Evolutionary conservation across 53 echinoderm and acorn worm genomes (phyloP).

Genomic region (Holothuria leucospilota): DNA sequence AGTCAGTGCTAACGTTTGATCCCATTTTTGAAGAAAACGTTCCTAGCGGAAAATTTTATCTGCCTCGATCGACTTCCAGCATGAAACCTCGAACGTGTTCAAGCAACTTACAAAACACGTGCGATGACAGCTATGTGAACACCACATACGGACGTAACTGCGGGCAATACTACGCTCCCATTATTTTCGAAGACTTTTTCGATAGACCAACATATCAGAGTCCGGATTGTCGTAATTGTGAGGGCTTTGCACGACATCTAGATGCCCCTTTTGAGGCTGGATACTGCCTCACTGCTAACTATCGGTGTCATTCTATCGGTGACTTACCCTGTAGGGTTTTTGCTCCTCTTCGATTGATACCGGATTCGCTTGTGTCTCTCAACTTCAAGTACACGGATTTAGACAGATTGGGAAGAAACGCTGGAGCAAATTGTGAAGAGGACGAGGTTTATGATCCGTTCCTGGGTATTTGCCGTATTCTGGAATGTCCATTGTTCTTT

Average conservation of each 20-base stretch:
- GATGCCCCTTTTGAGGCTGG: not conserved
- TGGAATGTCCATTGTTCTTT: conserved; percentile 37
- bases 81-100: not conserved
- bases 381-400: conserved; percentile 43
- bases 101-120: conserved; percentile 9
- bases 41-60: not conserved
- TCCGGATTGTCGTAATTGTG: conserved; percentile 25
- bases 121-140: not conserved
- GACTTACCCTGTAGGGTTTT: not conserved
- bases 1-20: not conserved
- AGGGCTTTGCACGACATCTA: not conserved
- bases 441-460: conserved; percentile 62
- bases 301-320: not conserved
- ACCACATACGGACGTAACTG: conserved; percentile 27
- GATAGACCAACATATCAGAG: not conserved
- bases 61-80: not conserved
- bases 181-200: not conserved
- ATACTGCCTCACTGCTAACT: not conserved
- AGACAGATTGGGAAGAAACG: not conserved
- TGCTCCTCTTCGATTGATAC: not conserved
- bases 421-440: conserved; percentile 12
- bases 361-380: conserved; percentile 32
- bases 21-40: not conserved
- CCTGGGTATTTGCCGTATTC: conserved; percentile 47
- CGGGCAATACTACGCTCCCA: conserved; percentile 33